Evolutionary conservation across 2,888 invertebrate species (phyloP).

Genomic region (Cephus rjabovi): DNA sequence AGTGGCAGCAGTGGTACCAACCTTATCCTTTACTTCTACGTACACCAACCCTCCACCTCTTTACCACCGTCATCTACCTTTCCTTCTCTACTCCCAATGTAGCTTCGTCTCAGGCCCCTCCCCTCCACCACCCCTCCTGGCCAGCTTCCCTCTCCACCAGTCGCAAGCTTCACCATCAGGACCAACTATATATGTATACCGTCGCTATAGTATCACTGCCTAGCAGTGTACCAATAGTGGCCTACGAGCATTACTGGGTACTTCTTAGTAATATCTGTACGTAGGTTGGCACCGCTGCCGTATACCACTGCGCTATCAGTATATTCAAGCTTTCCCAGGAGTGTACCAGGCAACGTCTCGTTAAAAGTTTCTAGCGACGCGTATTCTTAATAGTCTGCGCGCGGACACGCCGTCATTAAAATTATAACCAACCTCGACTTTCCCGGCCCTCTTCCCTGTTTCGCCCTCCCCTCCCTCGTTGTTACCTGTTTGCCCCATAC

Average conservation of each 20-base stretch:
- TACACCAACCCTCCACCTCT: conserved; percentile 37
- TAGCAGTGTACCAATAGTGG: not conserved
- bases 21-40: not conserved
- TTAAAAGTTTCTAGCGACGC: conserved; percentile 67
- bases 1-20: conserved; percentile 15
- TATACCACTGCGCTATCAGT: not conserved
- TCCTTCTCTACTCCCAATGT: conserved; percentile 29
- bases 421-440: conserved; percentile 60
- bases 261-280: not conserved
- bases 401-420: conserved; percentile 67
- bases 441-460: conserved; percentile 3
- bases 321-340: not conserved
- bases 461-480: conserved; percentile 28
- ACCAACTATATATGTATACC: not conserved
- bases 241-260: not conserved
- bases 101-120: conserved; percentile 27
- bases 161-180: not conserved
- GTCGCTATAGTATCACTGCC: not conserved
- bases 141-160: not conserved
- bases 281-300: not conserved
- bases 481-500: conserved; percentile 19
- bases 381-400: conserved; percentile 67
- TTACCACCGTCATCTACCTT: conserved; percentile 26
- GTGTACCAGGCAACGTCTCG: conserved; percentile 55
- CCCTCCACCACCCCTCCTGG: conserved; percentile 9